phyloP scores from a whole-genome alignment of 2,113 vertebrate genomes.

The Cyprinodon brontotheroides region DNA sequence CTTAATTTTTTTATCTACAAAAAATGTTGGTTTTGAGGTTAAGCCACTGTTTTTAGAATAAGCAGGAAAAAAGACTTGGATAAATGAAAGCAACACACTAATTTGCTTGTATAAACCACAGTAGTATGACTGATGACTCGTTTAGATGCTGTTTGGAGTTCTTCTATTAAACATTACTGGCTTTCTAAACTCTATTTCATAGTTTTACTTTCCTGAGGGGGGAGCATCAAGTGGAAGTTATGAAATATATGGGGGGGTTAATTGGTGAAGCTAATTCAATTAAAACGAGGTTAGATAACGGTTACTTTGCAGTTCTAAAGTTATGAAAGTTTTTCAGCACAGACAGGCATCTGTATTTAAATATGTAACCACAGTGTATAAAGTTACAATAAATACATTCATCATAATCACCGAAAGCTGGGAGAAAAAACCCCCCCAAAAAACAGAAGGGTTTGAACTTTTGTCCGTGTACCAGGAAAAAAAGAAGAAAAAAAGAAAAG shows the following conservation, averaged over 20 bases:
- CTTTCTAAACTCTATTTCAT: not conserved
- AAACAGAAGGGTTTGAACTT: conserved; percentile 36
- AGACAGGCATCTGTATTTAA: not conserved
- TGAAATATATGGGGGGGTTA: not conserved
- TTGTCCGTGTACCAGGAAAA: conserved; percentile 19
- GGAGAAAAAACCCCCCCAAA: not conserved
- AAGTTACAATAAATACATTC: not conserved
- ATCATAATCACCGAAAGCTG: conserved; percentile 6
- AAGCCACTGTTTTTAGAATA: not conserved
- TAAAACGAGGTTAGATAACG: not conserved
- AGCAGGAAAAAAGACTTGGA: not conserved
- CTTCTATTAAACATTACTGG: not conserved
- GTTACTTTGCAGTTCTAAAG: too few species aligned
- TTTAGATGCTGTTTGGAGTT: not conserved
- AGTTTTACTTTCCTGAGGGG: not conserved
- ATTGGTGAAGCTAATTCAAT: not conserved
- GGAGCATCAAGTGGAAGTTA: not conserved
- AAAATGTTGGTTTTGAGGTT: too few species aligned
- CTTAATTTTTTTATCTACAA: too few species aligned
- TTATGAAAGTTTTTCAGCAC: not conserved
- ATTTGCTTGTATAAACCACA: not conserved
- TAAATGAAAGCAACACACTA: not conserved
- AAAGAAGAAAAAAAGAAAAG: conserved; percentile 11
- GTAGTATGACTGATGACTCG: not conserved
- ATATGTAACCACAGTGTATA: not conserved